phyloP scores from a whole-genome alignment of 1,140 invertebrate genomes.

The Reticulitermes speratus region DNA sequence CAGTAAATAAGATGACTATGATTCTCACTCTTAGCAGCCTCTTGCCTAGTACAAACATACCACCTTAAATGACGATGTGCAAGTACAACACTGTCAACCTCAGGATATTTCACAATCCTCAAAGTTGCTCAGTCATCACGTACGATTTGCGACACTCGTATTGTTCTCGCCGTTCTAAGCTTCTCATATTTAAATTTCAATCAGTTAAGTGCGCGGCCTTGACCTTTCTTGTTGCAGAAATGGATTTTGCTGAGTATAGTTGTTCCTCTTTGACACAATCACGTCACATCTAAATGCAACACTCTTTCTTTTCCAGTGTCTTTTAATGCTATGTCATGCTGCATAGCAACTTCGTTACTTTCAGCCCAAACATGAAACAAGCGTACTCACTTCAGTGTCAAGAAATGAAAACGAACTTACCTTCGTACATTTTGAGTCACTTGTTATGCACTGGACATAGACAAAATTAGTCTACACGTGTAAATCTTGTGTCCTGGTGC shows the following conservation, averaged over 20 bases:
- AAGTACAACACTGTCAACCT: not conserved
- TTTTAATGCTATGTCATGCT: not conserved
- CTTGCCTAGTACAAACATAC: not conserved
- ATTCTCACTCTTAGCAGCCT: not conserved
- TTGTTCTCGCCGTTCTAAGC: not conserved
- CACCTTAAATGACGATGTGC: not conserved
- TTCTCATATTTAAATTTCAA: not conserved
- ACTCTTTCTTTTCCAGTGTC: not conserved
- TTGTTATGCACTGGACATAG: not conserved
- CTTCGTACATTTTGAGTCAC: not conserved
- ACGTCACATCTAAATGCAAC: not conserved
- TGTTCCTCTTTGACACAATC: not conserved
- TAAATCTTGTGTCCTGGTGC: not conserved
- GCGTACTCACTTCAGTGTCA: not conserved
- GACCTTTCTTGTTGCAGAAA: not conserved
- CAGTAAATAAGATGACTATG: too few species aligned
- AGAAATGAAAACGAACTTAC: not conserved
- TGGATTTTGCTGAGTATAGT: not conserved
- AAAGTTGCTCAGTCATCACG: not conserved
- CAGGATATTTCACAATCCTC: not conserved
- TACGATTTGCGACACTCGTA: not conserved
- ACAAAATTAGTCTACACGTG: not conserved
- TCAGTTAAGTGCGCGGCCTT: not conserved
- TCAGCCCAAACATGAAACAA: not conserved
- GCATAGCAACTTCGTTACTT: not conserved